phyloP scores from a whole-genome alignment of 2,797 vertebrate genomes.

The Aulostomus chinensis region DNA sequence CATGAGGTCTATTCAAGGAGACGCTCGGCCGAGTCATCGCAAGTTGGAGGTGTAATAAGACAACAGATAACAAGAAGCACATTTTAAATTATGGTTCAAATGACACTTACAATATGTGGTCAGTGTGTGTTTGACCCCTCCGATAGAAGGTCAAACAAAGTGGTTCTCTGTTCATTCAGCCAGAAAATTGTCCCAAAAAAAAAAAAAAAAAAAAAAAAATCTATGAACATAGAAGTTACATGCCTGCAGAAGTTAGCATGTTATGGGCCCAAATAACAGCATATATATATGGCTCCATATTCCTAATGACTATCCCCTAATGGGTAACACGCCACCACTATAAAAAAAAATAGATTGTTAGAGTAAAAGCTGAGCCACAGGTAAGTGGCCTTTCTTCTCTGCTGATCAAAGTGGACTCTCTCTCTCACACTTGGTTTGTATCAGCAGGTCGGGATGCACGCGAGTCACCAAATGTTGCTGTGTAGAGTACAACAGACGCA shows the following conservation, averaged over 20 bases:
- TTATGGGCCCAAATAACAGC: slow-evolving; percentile 30
- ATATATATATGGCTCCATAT: slow-evolving; percentile 40
- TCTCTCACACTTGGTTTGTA: slow-evolving; percentile 16
- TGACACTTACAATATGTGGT: slow-evolving; percentile 48
- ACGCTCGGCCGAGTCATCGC: slow-evolving; percentile 28
- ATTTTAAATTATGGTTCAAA: slow-evolving; percentile 43
- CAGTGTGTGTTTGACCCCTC: slow-evolving; percentile 48
- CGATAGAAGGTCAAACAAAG: slow-evolving; percentile 47
- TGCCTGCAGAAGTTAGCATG: slow-evolving; percentile 39
- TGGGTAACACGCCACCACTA: slow-evolving; percentile 2
- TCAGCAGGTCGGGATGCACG: slow-evolving; percentile 27
- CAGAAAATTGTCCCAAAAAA: too few species aligned
- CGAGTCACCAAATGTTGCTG: slow-evolving; percentile 21
- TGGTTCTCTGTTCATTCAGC: too few species aligned
- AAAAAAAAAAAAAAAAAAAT: slow-evolving; percentile 34
- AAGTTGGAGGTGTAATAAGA: slow-evolving; percentile 30
- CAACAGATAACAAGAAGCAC: slow-evolving; percentile 48
- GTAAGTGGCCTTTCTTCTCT: slow-evolving; percentile 1
- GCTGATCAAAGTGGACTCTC: slow-evolving; percentile 11
- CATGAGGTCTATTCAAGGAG: slow-evolving; percentile 40
- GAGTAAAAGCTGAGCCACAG: slow-evolving; percentile 17
- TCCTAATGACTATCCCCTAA: slow-evolving; percentile 4
- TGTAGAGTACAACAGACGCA: slow-evolving; percentile 23
- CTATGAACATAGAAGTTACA: slow-evolving; percentile 36
- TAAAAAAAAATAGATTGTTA: slow-evolving; percentile 7